Evolutionary conservation across 2,888 invertebrate genomes (phyloP).

Genomic region (Yponomeuta cagnagella): DNA sequence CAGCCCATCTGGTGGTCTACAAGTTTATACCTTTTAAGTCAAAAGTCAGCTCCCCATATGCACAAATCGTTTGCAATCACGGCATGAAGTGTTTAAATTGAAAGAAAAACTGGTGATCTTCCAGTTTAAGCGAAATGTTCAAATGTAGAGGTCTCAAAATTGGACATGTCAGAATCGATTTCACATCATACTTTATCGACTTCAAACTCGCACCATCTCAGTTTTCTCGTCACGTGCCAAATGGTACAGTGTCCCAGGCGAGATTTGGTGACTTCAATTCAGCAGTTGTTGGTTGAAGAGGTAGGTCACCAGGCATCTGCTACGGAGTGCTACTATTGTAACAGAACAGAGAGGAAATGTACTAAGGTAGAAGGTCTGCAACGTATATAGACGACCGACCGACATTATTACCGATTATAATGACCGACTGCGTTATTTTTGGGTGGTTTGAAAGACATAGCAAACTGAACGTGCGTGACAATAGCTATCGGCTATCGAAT

Average conservation of each 20-base stretch:
- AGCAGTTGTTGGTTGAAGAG: neutral
- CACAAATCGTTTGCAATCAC: neutral
- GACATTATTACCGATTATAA: too few species aligned
- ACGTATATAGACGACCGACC: too few species aligned
- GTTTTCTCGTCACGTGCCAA: neutral
- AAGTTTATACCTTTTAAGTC: neutral
- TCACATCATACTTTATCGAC: constrained; percentile 1
- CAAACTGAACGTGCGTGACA: too few species aligned
- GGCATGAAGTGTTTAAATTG: neutral
- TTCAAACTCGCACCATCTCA: neutral
- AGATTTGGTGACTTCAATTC: neutral
- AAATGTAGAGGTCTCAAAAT: neutral
- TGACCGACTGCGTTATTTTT: too few species aligned
- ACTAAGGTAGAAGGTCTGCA: too few species aligned
- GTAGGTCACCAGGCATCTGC: neutral
- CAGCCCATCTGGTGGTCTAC: neutral
- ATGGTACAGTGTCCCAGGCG: neutral
- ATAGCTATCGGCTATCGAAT: too few species aligned
- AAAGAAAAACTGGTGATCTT: neutral
- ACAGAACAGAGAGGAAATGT: too few species aligned
- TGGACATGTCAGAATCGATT: neutral
- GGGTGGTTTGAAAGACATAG: too few species aligned
- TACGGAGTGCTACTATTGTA: too few species aligned
- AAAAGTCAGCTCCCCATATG: neutral
- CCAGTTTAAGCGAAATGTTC: neutral